Evolutionary conservation across 64 coral and sea anemone genomes (phyloP), one percentile per base, ranked within the genome.

Genomic region (Hydrozoanthus tunicans): DNA sequence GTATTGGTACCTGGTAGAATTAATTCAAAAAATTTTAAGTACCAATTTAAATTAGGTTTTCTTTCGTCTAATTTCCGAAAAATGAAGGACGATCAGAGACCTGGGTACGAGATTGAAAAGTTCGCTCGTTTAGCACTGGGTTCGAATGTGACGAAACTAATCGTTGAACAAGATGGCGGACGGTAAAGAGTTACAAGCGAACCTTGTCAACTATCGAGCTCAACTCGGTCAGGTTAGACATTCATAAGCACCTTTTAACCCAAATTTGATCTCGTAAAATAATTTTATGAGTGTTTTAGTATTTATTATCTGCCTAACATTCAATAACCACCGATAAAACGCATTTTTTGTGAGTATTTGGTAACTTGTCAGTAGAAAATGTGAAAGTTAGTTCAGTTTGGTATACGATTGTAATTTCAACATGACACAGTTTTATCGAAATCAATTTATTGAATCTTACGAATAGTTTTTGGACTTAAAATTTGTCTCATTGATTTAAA

Each of bases 161-260:
- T 14, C 27, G 27, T 61, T n/a, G 8, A 86, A 68, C 69, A 86
- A 86, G 23, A 86, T 86, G 83, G 83, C 83, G 83, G 83, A 86
- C 60, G 83, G 67, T 2, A 86, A 86, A 60, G 83, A 86, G 11
- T 58, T 86, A 59, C 68, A 86, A 59, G 83, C 23, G 20, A 86
- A 86, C 9, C 83, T 86, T 56, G 20, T 74, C 9, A 86, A 86
- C n/a, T 86, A 86, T 86, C 68, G 83, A 14, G 83, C 83, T 73
- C 83, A 86, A 14, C 83, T 86, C 74, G 83, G 83, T 12, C 83
- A 86, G 83, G 83, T 86, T 59, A 74, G 83, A 43, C 9, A 72
- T 1, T 86, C 32, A 51, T 60, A 9, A 0, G 20, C 5, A 51
- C 27, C 6, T 86, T 86, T 74, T 6, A 53, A 32, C 56, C 3